phyloP scores from a whole-genome alignment of 2,797 vertebrate genomes.

The Coluber constrictor region DNA sequence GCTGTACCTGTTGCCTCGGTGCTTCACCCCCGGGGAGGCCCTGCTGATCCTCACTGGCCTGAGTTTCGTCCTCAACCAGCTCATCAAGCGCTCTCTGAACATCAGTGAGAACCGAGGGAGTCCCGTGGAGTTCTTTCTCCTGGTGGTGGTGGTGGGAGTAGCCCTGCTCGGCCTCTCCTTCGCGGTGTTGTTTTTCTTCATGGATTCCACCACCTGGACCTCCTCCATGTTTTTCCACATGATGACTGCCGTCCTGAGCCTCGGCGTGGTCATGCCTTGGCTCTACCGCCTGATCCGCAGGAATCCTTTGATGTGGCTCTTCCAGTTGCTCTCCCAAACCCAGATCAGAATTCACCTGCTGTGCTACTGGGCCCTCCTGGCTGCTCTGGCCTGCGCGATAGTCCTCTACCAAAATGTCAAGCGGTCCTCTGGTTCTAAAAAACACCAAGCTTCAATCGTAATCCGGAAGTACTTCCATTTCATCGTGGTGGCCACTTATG shows the following conservation, averaged over 20 bases:
- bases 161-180: conserved; percentile 89
- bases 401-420: conserved; percentile 89
- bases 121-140: conserved; percentile 87
- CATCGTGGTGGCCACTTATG: conserved; percentile 88
- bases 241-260: conserved; percentile 87
- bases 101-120: conserved; percentile 81
- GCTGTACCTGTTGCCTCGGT: conserved; percentile 89
- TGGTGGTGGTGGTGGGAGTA: conserved; percentile 85
- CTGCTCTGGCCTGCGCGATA: conserved; percentile 76
- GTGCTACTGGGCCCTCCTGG: conserved; percentile 84
- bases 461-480: conserved; percentile 94
- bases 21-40: conserved; percentile 93
- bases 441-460: conserved; percentile 87
- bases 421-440: conserved; percentile 83
- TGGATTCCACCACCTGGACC: conserved; percentile 93
- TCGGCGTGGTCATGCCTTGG: conserved; percentile 93
- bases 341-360: conserved; percentile 82
- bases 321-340: conserved; percentile 85
- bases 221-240: conserved; percentile 94
- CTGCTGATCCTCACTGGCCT: conserved; percentile 85
- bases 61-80: conserved; percentile 93
- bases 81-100: conserved; percentile 92
- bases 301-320: conserved; percentile 90
- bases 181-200: conserved; percentile 88
- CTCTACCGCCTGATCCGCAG: conserved; percentile 87